Base-by-base conservation (phyloP, 2,888 invertebrate species). In the Zonitis immaculata region DNA sequence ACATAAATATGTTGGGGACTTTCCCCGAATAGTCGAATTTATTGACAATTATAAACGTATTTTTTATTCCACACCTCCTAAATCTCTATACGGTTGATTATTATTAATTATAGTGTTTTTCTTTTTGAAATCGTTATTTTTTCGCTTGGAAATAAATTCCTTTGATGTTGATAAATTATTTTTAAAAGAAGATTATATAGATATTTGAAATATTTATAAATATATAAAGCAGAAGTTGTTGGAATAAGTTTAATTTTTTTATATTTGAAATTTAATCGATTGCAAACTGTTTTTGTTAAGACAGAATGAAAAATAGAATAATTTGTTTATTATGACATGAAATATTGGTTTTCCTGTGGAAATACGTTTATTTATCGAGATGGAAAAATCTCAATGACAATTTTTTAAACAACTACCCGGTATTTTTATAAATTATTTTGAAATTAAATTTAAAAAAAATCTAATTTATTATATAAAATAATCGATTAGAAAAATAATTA, bases 1-100 rank as follows among this genome's bases (percentile, higher is more conserved):
- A 61, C 59, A 57, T 7, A 35, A 16, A 7, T 32, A 3, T 48
- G 52, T n/a, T 42, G 27, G 20, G 44, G 30, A n/a, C n/a, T n/a
- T n/a, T n/a, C n/a, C n/a, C n/a, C n/a, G 51, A 47, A 43, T 51
- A 26, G 47, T 28, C 44, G 42, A 47, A 47, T 54, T 53, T 50
- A 42, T 39, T 30, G 8, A 35, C 28, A 42, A 26, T 18, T 16
- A 44, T 16, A 35, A 48, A 47, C 44, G 45, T n/a, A 27, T 52
- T 51, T 54, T 54, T 42, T 22, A n/a, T n/a, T n/a, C n/a, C n/a
- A n/a, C 7, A 7, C 20, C 7, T n/a, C 18, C 27, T 28, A 27
- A 44, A 45, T 44, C 8, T 12, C 9, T 26, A 12, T 44, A 44
- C 7, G 27, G 25, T 45, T 16, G 27, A 44, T 28, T 26, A 11